Evolutionary conservation across 2,797 vertebrate species (phyloP).

Genomic region (Lophotriccus pileatus): DNA sequence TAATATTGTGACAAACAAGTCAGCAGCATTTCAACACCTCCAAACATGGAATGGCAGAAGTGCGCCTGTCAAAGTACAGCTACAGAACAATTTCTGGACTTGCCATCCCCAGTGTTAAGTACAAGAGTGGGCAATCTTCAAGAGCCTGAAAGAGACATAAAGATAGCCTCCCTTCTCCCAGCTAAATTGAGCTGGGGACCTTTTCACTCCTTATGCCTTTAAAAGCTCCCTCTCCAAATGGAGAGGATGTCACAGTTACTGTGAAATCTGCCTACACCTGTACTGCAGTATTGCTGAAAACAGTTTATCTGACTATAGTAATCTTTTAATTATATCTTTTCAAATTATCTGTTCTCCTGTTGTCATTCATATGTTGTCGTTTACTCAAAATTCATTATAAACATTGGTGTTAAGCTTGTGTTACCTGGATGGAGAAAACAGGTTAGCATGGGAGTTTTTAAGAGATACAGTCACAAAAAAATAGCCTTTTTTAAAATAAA

Average conservation of each 20-base stretch:
- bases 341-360: background rate
- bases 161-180: background rate
- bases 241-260: background rate
- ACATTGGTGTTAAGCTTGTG: background rate
- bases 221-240: background rate
- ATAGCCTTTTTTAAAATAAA: background rate
- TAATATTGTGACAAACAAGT: constrained; percentile 57
- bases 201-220: background rate
- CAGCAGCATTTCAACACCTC: background rate
- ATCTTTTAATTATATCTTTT: background rate
- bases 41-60: background rate
- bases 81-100: background rate
- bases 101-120: background rate
- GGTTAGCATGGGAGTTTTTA: background rate
- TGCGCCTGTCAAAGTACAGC: background rate
- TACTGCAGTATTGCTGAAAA: background rate
- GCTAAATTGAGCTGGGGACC: background rate
- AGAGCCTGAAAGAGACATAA: background rate
- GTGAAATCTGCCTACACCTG: background rate
- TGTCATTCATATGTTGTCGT: background rate
- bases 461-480: background rate
- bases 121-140: background rate
- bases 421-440: background rate
- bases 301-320: background rate
- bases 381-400: background rate